These are phyloP conservation scores for Trissoscelio sp. DNA, from an alignment of 2,888 invertebrate genomes.

Conservation along the genomic window DNA sequence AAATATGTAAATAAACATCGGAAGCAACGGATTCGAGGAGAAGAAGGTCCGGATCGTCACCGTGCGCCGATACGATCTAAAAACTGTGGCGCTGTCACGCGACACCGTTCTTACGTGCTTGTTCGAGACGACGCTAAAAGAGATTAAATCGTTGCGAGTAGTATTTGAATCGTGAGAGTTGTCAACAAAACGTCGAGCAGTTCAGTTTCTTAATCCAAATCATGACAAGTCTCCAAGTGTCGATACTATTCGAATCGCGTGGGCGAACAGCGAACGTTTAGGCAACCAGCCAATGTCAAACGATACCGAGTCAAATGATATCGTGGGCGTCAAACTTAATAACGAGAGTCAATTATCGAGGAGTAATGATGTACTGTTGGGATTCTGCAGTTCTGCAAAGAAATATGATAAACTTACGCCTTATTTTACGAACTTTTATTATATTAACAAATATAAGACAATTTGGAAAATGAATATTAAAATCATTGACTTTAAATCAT, in stretches of 20 bases:
- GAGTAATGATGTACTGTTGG: not conserved
- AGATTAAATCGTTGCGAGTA: conserved; percentile 69
- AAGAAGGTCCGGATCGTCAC: conserved; percentile 57
- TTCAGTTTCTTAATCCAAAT: conserved; percentile 69
- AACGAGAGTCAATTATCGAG: conserved; percentile 24
- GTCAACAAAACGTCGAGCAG: conserved; percentile 66
- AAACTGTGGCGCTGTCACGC: conserved; percentile 67
- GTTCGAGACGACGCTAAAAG: conserved; percentile 62
- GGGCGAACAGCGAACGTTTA: conserved; percentile 63
- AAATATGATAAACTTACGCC: no score
- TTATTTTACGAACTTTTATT: no score
- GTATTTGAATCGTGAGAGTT: conserved; percentile 68
- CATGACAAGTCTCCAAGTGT: conserved; percentile 61
- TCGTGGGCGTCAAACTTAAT: conserved; percentile 60
- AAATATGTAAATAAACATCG: conserved; percentile 63
- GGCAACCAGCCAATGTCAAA: conserved; percentile 62
- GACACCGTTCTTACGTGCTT: conserved; percentile 68
- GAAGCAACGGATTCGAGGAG: conserved; percentile 48
- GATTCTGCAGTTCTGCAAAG: no score
- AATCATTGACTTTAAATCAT: no score
- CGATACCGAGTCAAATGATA: conserved; percentile 46
- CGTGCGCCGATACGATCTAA: conserved; percentile 63
- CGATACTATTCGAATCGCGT: conserved; percentile 64
- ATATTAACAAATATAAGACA: no score
- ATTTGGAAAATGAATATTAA: no score